phyloP scores from a whole-genome alignment of 53 echinoderm and acorn worm species.

The Echinometra lucunter region DNA sequence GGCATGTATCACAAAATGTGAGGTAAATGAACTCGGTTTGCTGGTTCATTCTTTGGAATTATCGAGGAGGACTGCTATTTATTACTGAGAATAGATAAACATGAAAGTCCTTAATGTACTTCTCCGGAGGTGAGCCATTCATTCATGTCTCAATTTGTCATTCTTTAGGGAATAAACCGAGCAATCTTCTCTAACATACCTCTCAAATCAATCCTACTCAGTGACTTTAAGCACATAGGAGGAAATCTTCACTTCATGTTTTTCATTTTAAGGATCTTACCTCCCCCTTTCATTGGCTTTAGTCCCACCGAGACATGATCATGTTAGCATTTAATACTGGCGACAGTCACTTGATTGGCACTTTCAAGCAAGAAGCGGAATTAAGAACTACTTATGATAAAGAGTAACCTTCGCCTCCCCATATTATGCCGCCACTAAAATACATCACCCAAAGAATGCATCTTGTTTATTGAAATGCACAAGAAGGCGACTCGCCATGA shows the following conservation, averaged over 20 bases:
- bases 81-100: not conserved
- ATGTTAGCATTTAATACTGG: slow-evolving; percentile 29
- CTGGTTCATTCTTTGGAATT: not conserved
- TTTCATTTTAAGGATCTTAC: slow-evolving; percentile 3
- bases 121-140: slow-evolving; percentile 13
- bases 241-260: slow-evolving; percentile 38
- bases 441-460: not conserved
- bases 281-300: not conserved
- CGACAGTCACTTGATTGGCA: not conserved
- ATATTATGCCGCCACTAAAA: too few species aligned
- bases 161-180: slow-evolving; percentile 30
- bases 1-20: not conserved
- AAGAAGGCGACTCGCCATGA: not conserved
- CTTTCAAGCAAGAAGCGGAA: not conserved
- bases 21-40: not conserved
- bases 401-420: slow-evolving; percentile 26
- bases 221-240: not conserved
- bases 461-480: not conserved
- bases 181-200: slow-evolving; percentile 18
- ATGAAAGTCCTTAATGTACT: slow-evolving; percentile 22
- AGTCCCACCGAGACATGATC: slow-evolving; percentile 8
- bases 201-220: slow-evolving; percentile 25
- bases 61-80: slow-evolving; percentile 5
- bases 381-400: slow-evolving; percentile 21
- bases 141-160: slow-evolving; percentile 26